Evolutionary conservation across 1,140 invertebrate genomes (phyloP).

Genomic region (Bombyx mandarina): DNA sequence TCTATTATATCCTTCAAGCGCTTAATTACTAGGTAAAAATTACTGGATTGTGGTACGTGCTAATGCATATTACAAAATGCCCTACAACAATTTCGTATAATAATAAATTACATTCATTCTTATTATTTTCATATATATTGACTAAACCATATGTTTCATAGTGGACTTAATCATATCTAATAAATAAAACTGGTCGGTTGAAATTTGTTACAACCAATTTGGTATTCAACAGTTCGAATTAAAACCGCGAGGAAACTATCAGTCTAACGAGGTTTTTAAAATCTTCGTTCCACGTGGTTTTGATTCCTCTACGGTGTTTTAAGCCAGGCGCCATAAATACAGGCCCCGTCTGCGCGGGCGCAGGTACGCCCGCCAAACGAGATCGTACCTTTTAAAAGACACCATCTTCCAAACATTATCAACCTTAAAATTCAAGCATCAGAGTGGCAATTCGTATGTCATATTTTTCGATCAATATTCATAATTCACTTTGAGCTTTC

Average conservation of each 20-base stretch:
- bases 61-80: too few relatives aligned
- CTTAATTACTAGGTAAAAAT: too few relatives aligned
- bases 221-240: too few relatives aligned
- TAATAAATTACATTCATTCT: too few relatives aligned
- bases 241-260: constrained; percentile 44
- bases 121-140: too few relatives aligned
- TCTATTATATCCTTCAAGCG: too few relatives aligned
- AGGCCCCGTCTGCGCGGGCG: constrained; percentile 56
- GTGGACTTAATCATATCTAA: neutral
- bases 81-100: too few relatives aligned
- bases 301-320: constrained; percentile 23
- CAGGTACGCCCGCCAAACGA: constrained; percentile 67
- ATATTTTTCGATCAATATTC: constrained; percentile 28
- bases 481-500: constrained; percentile 67
- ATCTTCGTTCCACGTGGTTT: constrained; percentile 51
- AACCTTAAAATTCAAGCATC: constrained; percentile 15
- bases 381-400: constrained; percentile 63
- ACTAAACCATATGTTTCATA: too few relatives aligned
- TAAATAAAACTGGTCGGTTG: constrained; percentile 2
- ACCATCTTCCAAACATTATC: constrained; percentile 17
- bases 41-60: too few relatives aligned
- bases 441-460: constrained; percentile 25
- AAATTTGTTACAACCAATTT: constrained; percentile 13
- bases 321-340: constrained; percentile 65
- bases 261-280: constrained; percentile 62